Conservation (phyloP, 2,797 vertebrate genomes). For the Esox masquinongy region DNA sequence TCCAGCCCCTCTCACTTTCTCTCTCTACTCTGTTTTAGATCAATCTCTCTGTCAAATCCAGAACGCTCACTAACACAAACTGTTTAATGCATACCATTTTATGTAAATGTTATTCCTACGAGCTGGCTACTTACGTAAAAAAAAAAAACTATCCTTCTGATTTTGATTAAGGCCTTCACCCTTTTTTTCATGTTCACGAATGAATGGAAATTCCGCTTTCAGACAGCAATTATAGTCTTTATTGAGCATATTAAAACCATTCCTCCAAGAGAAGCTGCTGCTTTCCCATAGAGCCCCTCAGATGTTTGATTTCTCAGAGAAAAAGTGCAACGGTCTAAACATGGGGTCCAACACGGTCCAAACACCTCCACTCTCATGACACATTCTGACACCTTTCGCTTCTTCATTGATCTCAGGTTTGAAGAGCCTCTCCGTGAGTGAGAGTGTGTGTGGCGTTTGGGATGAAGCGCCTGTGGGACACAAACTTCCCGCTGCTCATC, state of each 20-base stretch:
- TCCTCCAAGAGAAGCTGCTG: slow-evolving; percentile 48
- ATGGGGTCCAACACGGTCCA: background rate
- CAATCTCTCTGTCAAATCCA: background rate
- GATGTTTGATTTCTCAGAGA: slow-evolving; percentile 58
- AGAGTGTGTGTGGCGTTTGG: slow-evolving; percentile 45
- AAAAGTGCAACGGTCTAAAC: slow-evolving; percentile 37
- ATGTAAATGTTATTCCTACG: slow-evolving; percentile 14
- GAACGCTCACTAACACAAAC: background rate
- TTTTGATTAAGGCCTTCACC: slow-evolving; percentile 38
- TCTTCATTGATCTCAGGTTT: slow-evolving; percentile 51
- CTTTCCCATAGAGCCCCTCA: slow-evolving; percentile 43
- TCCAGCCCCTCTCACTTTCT: slow-evolving; percentile 42
- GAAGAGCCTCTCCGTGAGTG: slow-evolving; percentile 33
- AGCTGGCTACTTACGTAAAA: slow-evolving; percentile 5
- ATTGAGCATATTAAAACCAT: slow-evolving; percentile 64
- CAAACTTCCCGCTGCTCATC: slow-evolving; percentile 65
- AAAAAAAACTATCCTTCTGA: slow-evolving; percentile 28
- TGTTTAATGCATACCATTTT: background rate
- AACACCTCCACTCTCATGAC: background rate
- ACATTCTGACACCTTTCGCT: slow-evolving; percentile 7
- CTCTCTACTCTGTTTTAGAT: slow-evolving; percentile 13
- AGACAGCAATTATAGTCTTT: slow-evolving; percentile 62
- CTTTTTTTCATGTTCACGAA: slow-evolving; percentile 43
- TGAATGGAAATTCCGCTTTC: slow-evolving; percentile 65
- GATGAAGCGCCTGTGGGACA: slow-evolving; percentile 73